Percentiles rank a stretch among this genome's conserved stretches.
Evolutionary conservation across 2,113 vertebrate species (phyloP).

Genomic region (Machaerirhynchus nigripectus): DNA sequence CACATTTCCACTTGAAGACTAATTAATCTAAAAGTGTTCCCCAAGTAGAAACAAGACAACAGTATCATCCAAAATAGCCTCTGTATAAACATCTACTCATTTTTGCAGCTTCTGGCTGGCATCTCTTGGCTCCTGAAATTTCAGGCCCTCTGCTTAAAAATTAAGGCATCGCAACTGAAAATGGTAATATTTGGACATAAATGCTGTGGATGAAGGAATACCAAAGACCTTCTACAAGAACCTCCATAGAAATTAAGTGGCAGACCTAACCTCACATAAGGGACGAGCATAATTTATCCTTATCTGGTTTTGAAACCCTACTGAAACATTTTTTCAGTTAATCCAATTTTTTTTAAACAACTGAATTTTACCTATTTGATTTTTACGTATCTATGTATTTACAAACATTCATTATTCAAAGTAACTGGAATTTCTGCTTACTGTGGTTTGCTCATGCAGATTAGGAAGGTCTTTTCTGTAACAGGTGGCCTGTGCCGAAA

Average conservation of each 20-base stretch:
- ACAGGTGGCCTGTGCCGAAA: neutral
- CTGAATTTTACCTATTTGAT: neutral
- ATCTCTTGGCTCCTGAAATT: slow-evolving; percentile 65
- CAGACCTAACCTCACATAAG: neutral
- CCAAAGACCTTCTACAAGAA: slow-evolving; percentile 76
- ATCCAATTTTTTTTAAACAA: neutral
- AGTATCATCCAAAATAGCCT: slow-evolving; percentile 54
- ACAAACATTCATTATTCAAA: slow-evolving; percentile 49
- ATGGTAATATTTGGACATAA: slow-evolving; percentile 67
- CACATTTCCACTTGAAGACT: slow-evolving; percentile 60
- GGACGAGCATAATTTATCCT: slow-evolving; percentile 1
- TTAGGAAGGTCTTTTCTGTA: slow-evolving; percentile 40
- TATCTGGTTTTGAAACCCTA: neutral
- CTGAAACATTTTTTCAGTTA: neutral
- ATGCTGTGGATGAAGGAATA: slow-evolving; percentile 93
- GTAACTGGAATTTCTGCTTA: slow-evolving; percentile 35
- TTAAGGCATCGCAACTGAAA: slow-evolving; percentile 97
- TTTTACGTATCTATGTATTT: neutral
- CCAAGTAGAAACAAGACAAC: slow-evolving; percentile 63
- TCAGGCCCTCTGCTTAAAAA: slow-evolving; percentile 77
- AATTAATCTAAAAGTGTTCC: slow-evolving; percentile 49
- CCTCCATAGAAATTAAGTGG: slow-evolving; percentile 31
- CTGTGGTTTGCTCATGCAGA: neutral
- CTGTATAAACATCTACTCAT: slow-evolving; percentile 49
- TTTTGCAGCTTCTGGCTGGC: slow-evolving; percentile 44